Conservation (phyloP, 2,797 vertebrate species). For the Bucorvus abyssinicus region DNA sequence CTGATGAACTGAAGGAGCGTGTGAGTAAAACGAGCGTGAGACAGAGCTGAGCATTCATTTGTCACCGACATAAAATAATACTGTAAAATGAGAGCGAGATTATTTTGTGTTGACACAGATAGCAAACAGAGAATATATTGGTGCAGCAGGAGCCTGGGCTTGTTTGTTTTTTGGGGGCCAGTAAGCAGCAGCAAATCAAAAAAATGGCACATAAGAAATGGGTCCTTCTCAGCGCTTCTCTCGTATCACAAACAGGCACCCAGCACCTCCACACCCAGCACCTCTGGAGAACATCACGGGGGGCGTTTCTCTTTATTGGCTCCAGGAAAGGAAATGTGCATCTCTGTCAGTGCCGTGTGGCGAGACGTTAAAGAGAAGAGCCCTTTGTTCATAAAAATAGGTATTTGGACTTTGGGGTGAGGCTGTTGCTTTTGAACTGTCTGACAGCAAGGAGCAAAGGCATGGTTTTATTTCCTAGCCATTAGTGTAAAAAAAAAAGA, state of each 20-base stretch:
- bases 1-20: background rate
- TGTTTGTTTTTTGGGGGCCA: background rate
- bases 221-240: background rate
- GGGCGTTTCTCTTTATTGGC: background rate
- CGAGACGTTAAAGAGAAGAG: background rate
- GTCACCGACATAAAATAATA: background rate
- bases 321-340: background rate
- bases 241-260: background rate
- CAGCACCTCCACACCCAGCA: rapidly evolving
- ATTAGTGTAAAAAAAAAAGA: rapidly evolving
- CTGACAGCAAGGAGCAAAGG: background rate
- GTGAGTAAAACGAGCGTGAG: background rate
- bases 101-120: background rate
- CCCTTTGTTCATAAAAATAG: background rate
- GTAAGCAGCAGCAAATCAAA: background rate
- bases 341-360: rapidly evolving
- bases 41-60: background rate
- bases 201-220: background rate
- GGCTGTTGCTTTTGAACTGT: background rate
- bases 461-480: background rate
- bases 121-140: background rate
- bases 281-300: background rate
- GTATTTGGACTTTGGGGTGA: background rate
- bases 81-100: background rate
- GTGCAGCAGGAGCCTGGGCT: background rate